Conservation (phyloP, 1,140 invertebrate species). For the Protaetia brevitarsis region DNA sequence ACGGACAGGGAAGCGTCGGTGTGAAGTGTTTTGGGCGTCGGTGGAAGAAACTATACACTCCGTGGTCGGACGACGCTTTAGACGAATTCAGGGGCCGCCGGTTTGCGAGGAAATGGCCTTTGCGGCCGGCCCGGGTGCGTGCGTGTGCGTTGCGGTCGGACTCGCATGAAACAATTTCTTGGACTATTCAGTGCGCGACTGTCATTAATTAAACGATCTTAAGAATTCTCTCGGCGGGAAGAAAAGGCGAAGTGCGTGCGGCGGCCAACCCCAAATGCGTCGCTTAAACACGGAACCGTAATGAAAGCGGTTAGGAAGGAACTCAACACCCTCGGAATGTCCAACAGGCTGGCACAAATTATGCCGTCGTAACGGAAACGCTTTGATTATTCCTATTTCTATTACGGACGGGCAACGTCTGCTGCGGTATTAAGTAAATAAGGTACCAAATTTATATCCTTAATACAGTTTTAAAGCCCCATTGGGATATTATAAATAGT, state of each 20-base stretch:
- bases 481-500: too few species aligned
- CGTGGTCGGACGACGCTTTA: too few species aligned
- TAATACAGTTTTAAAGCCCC: too few species aligned
- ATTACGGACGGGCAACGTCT: too few species aligned
- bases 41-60: too few species aligned
- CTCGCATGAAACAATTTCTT: slow-evolving; percentile 16
- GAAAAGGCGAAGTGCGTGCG: not conserved
- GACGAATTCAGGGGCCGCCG: too few species aligned
- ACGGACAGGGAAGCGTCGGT: not conserved
- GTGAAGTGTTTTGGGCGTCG: too few species aligned
- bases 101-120: too few species aligned
- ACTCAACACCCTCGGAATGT: slow-evolving; percentile 13
- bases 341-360: slow-evolving; percentile 8
- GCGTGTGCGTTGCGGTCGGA: not conserved
- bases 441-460: too few species aligned
- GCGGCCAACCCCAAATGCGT: slow-evolving; percentile 14
- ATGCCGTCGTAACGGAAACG: slow-evolving; percentile 7
- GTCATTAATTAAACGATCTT: slow-evolving; percentile 6
- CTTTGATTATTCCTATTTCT: too few species aligned
- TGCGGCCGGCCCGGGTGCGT: not conserved
- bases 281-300: not conserved
- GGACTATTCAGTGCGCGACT: slow-evolving; percentile 1
- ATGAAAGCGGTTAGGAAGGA: slow-evolving; percentile 5
- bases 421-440: too few species aligned
- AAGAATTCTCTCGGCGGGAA: not conserved